Evolutionary conservation across 2,113 vertebrate genomes (phyloP), one percentile per base, ranked within the genome.

Genomic region (Crotalus helleri): DNA sequence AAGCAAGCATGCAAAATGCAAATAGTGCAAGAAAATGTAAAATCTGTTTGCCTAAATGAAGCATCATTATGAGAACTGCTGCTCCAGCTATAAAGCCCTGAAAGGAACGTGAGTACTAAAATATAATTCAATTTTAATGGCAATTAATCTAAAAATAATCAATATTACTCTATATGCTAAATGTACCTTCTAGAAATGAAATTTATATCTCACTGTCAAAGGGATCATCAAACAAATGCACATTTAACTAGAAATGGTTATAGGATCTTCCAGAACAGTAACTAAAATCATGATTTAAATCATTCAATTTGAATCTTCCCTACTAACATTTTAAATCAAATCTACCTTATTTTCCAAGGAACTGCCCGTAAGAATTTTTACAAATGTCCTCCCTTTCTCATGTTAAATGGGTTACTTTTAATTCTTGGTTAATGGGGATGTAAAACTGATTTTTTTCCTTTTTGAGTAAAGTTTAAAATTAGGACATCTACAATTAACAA

Each of bases 401-500:
- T 81, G 33, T 39, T 81, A 81, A 81, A 19, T 81, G 33, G 6
- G 6, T 39, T 81, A 39, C 17, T 81, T 81, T 81, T 81, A 81
- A 44, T 81, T 81, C 74, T 39, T 81, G 33, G 33, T 44, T 39
- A 81, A 81, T 0, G 2, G 69, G 15, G n/a, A 74, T 74, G 33
- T 74, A 39, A 81, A 69, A 81, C 5, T 39, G 6, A 81, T 21
- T 39, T 86, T 86, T 49, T 86, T 19, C 21, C 44, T 86, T 49
- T 46, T 26, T 49, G 85, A 49, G 55, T 29, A 13, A 10, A 74
- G 89, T 93, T 87, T 85, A 85, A 54, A 96, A 87, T 59, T 91
- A 90, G 39, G 4, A 90, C 88, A 94, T 92, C 90, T 15, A 1
- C 15, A 69, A 90, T 92, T 26, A 93, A 91, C 86, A 91, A 94